These are phyloP conservation scores for Stylophora pistillata DNA, from an alignment of 64 coral and sea anemone genomes.

Conservation along the genomic window DNA sequence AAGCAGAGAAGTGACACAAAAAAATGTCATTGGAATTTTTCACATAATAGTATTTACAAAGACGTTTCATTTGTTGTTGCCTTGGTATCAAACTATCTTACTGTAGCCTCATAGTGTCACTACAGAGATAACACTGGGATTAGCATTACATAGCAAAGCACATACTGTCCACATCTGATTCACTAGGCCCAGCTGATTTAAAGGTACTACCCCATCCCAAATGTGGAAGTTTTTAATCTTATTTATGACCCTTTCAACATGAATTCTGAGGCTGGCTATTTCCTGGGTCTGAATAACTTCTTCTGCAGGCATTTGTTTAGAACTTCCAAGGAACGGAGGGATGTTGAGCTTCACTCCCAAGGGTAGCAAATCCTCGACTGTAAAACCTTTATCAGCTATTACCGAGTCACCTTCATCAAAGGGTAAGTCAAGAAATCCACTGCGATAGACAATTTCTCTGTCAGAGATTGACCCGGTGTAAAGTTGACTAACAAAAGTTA, in stretches of 20 bases:
- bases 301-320: constrained; percentile 10
- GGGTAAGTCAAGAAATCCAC: no score
- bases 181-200: background rate
- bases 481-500: constrained; percentile 2
- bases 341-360: constrained; percentile 19
- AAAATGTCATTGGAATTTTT: no score
- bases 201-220: constrained; percentile 16
- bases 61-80: no score
- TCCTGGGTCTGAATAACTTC: constrained; percentile 16
- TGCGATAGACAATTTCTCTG: no score
- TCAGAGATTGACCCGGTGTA: no score
- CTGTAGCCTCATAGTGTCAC: no score
- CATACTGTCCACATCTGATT: constrained; percentile 29
- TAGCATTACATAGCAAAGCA: constrained; percentile 18
- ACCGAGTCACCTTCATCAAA: no score
- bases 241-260: constrained; percentile 7
- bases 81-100: no score
- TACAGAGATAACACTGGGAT: no score
- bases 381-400: no score
- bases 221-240: constrained; percentile 34
- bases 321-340: constrained; percentile 6
- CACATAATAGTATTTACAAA: no score
- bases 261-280: background rate
- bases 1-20: no score
- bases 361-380: constrained; percentile 26